A percentile compares a stretch with the other conserved stretches of the same genome.
These are phyloP conservation scores for Eurystomus glaucurus DNA, from an alignment of 2,797 vertebrate genomes.

Conservation along the genomic window DNA sequence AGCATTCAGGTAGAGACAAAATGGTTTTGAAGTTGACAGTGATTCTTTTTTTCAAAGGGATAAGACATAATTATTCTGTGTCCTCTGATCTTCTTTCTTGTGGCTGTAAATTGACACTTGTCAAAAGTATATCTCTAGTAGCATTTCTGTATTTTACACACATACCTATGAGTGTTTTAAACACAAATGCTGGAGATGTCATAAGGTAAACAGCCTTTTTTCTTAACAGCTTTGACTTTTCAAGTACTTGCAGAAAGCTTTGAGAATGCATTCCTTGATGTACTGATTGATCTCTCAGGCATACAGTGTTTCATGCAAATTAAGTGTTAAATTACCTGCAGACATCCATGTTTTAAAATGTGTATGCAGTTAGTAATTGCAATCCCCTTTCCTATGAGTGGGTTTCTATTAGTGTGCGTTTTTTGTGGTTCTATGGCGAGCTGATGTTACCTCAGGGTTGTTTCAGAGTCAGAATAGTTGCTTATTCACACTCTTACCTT, in stretches of 20 bases:
- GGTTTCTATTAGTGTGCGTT: not conserved
- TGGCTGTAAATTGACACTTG: not conserved
- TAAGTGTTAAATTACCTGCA: constrained; percentile 3
- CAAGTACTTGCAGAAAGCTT: constrained; percentile 3
- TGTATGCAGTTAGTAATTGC: not conserved
- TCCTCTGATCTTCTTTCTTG: constrained; percentile 32
- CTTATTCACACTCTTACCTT: not conserved
- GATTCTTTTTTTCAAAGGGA: not conserved
- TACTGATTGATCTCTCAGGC: constrained; percentile 17
- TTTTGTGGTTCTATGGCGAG: not conserved
- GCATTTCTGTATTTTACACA: not conserved
- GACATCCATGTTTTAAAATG: not conserved
- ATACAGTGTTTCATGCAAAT: constrained; percentile 24
- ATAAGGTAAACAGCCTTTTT: constrained; percentile 33
- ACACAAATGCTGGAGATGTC: not conserved
- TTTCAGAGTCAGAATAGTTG: not conserved
- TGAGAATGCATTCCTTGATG: constrained; percentile 17
- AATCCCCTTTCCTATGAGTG: not conserved
- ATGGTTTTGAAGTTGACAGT: constrained; percentile 9
- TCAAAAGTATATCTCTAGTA: not conserved
- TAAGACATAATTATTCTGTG: not conserved
- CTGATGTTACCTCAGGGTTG: not conserved
- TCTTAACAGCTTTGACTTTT: constrained; percentile 42
- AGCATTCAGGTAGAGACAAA: not conserved
- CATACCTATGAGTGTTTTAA: constrained; percentile 19